These are phyloP conservation scores for Oscheius sp. DNA, from an alignment of 1,140 invertebrate genomes.

Conservation along the genomic window DNA sequence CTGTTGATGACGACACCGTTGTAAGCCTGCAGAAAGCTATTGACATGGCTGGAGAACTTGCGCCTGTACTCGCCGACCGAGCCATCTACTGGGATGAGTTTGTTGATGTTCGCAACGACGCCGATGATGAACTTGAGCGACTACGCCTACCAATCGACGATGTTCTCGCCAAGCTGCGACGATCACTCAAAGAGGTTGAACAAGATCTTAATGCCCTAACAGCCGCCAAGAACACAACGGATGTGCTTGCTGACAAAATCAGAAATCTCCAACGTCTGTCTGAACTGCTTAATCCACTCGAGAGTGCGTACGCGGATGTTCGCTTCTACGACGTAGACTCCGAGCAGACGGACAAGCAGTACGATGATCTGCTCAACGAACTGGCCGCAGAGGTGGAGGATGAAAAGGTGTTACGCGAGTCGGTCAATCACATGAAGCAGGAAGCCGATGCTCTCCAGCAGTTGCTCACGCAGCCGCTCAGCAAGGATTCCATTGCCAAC, in stretches of 20 bases:
- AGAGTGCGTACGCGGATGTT: slow-evolving; percentile 39
- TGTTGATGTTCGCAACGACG: slow-evolving; percentile 27
- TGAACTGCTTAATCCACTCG: slow-evolving; percentile 35
- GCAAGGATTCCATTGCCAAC: slow-evolving; percentile 17
- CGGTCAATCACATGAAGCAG: slow-evolving; percentile 6
- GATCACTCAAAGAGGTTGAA: slow-evolving; percentile 31
- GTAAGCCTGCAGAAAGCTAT: slow-evolving; percentile 20
- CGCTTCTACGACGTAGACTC: slow-evolving; percentile 40
- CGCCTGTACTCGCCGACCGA: slow-evolving; percentile 36
- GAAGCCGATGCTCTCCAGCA: slow-evolving; percentile 22
- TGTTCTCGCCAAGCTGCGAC: slow-evolving; percentile 21
- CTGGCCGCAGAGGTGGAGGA: slow-evolving; percentile 23
- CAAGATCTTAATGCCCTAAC: slow-evolving; percentile 34
- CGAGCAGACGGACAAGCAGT: slow-evolving; percentile 35
- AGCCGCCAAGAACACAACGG: slow-evolving; percentile 7
- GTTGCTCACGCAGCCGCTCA: neutral
- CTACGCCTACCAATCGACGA: slow-evolving; percentile 20
- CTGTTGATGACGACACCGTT: slow-evolving; percentile 20
- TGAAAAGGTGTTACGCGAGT: slow-evolving; percentile 23
- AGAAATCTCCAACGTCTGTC: slow-evolving; percentile 26
- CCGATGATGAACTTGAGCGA: slow-evolving; percentile 21
- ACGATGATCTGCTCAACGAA: slow-evolving; percentile 26
- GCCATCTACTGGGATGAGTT: slow-evolving; percentile 40
- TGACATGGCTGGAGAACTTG: slow-evolving; percentile 25
- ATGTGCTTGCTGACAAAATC: slow-evolving; percentile 7